Evolutionary conservation across 2,797 vertebrate species (phyloP).

Genomic region (Sebastes steindachneri): DNA sequence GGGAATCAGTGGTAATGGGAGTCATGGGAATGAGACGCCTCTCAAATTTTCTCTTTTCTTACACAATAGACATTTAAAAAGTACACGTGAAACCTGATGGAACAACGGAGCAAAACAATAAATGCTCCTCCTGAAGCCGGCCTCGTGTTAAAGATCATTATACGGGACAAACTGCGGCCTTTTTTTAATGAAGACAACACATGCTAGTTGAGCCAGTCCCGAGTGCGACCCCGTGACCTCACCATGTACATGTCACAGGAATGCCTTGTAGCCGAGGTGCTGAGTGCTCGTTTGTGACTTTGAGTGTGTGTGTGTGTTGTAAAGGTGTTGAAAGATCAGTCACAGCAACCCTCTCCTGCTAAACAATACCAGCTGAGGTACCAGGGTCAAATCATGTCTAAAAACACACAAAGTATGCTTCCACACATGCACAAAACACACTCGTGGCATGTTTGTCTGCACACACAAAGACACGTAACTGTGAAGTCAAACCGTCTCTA

Average conservation of each 20-base stretch:
- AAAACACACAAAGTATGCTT: background rate
- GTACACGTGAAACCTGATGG: background rate
- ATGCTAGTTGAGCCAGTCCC: background rate
- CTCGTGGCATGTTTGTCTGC: background rate
- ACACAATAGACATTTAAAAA: background rate
- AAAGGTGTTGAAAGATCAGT: slow-evolving; percentile 69
- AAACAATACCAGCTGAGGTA: slow-evolving; percentile 63
- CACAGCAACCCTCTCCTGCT: slow-evolving; percentile 47
- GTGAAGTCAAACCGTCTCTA: background rate
- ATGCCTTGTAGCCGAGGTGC: slow-evolving; percentile 46
- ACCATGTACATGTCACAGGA: slow-evolving; percentile 47
- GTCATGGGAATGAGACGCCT: background rate
- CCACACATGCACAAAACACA: background rate
- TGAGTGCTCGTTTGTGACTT: slow-evolving; percentile 53
- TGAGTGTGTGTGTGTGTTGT: slow-evolving; percentile 21
- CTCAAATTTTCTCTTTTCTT: background rate
- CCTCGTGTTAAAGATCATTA: background rate
- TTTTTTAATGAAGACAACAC: background rate
- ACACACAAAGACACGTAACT: background rate
- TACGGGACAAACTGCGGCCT: background rate
- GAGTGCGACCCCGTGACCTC: slow-evolving; percentile 37
- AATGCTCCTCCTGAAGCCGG: background rate
- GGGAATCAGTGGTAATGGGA: background rate
- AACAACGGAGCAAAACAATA: background rate
- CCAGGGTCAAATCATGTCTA: background rate